Base-by-base conservation (phyloP, 2,888 invertebrate species). In the Phorcus lineatus region DNA sequence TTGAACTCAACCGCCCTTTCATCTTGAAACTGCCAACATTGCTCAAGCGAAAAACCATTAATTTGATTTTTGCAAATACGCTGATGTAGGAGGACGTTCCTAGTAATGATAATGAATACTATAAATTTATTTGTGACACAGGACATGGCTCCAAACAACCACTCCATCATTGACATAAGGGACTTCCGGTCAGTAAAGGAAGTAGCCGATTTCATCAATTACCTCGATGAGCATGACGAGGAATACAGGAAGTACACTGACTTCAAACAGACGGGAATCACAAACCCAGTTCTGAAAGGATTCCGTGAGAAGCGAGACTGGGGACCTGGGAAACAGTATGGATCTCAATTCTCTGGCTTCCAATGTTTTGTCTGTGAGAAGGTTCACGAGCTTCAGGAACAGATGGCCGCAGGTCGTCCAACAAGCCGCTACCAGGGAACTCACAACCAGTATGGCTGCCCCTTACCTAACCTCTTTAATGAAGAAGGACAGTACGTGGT, bases 391-490 rank as follows among this genome's bases (percentile, higher is more conserved):
- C 54, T 89, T 53, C 86, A 82, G 36, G 87, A 86, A 31, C 82
- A 84, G n/a, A 81, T 88, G 81, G 82, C 86, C 70, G 13, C 76
- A 0, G 87, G 87, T 11, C 76, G 80, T 40, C 36, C 76, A 11
- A 24, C 57, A 11, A 57, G 66, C 52, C 77, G 22, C 3, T 85
- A 85, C 47, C 80, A 82, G 57, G 90, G 87, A 0, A 82, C 77
- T 47, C 22, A 84, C 0, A 77, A 86, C 13, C 94, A 95, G 84
- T 95, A 94, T 82, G 91, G 94, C 80, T 95, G 95, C 88, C 93
- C 94, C 3, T 82, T 90, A 66, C 95, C 95, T 0, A 81, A 83
- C 52, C 78, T 70, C 11, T 91, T 91, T 78, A 82, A 85, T 47
- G 81, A 84, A 7, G 62, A 86, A 7, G 88, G 90, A 0, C 78